Evolutionary conservation across 2,888 invertebrate species (phyloP).

Genomic region (Microdon myrmicae): DNA sequence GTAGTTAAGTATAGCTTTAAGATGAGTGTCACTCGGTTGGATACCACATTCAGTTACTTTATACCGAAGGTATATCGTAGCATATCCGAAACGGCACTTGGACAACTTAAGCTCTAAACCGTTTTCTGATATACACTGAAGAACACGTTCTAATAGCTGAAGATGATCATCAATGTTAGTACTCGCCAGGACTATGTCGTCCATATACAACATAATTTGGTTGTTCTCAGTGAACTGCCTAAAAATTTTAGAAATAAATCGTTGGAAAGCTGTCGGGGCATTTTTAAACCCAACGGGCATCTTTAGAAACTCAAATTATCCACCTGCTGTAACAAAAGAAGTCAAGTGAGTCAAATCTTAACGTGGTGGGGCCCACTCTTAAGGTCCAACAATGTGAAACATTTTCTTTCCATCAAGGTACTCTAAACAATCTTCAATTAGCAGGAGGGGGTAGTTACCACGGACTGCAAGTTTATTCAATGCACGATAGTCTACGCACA

Average conservation of each 20-base stretch:
- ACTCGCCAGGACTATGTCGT: conserved; percentile 7
- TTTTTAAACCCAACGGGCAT: too few relatives aligned
- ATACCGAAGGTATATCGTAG: conserved; percentile 2
- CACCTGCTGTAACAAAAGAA: too few relatives aligned
- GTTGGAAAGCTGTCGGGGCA: conserved; percentile 3
- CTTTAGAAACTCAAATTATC: too few relatives aligned
- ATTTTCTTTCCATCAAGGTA: not conserved
- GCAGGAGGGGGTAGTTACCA: conserved; percentile 1
- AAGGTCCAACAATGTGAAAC: not conserved
- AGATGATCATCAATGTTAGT: conserved; percentile 1
- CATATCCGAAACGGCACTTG: not conserved
- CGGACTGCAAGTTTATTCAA: not conserved
- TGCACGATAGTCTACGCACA: too few relatives aligned
- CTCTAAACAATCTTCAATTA: conserved; percentile 12
- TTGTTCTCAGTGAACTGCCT: not conserved
- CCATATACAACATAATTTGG: conserved; percentile 1
- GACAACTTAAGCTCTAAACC: not conserved
- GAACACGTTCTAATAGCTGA: not conserved
- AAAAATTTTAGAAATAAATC: conserved; percentile 5
- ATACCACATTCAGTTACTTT: not conserved
- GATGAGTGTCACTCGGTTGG: not conserved
- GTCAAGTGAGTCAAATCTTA: not conserved
- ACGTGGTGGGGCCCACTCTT: not conserved
- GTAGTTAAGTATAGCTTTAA: conserved; percentile 1
- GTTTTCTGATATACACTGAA: not conserved